Base-by-base conservation (phyloP, 2,888 invertebrate genomes). In the Philonicus albiceps region DNA sequence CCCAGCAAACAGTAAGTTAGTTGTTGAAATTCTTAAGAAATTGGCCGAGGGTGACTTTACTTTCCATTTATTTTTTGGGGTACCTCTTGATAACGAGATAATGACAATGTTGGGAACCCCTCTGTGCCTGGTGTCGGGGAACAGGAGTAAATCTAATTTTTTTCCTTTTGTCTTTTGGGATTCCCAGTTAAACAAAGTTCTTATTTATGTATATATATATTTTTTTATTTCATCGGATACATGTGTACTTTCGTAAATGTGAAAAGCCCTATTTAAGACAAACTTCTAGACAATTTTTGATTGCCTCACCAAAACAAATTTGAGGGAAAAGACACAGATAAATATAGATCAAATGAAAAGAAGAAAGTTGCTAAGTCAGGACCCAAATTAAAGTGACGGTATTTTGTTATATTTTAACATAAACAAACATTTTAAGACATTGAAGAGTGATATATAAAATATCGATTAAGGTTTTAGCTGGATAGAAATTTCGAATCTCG, bases 31-130 rank as follows among this genome's bases (percentile, higher is more conserved):
- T 81, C 81, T 81, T 55, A 27, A 81, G 81, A 55, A 81, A 81
- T 81, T 81, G 81, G 81, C 81, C 55, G 55, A 81, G 81, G 81
- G 81, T 81, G 81, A 81, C 81, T 81, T 55, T 81, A 81, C 31
- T 81, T 81, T 81, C 49, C 64, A 64, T 64, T 64, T 64, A 64
- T 53, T 64, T 64, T 27, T 64, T 64, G 64, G 64, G 64, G 64
- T 64, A 64, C 64, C 64, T 64, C 64, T 49, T 78, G 78, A 78
- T 78, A 78, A 78, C 49, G 49, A 78, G 78, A 78, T 43, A 78
- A 78, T 78, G 64, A 55, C 64, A 64, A 64, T 8, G 64, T 19
- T 2, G 19, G 64, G 22, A 64, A 64, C 64, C 27, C 8, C 64
- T 64, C 27, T 27, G 64, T 64, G 27, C 64, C 6, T 11, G 27